phyloP scores from a whole-genome alignment of 2,888 invertebrate genomes.

The Campoplex capitator region DNA sequence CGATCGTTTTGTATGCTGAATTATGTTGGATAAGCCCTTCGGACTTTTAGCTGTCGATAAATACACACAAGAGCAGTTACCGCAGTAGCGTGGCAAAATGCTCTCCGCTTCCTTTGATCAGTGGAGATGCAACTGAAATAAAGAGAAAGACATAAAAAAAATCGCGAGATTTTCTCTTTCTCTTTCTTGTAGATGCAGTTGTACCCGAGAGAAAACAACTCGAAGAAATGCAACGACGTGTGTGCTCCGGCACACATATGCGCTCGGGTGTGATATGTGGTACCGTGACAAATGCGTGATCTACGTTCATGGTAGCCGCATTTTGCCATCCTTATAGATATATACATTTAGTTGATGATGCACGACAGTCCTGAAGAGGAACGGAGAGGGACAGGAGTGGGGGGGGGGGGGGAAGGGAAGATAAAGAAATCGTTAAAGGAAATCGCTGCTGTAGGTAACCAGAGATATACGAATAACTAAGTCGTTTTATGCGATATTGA shows the following conservation, averaged over 20 bases:
- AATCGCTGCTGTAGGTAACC: slow-evolving; percentile 62
- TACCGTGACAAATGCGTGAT: slow-evolving; percentile 78
- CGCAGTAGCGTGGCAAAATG: slow-evolving; percentile 39
- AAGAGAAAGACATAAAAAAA: slow-evolving; percentile 1
- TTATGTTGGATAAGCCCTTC: slow-evolving; percentile 26
- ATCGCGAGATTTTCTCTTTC: not conserved
- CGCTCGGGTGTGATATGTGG: slow-evolving; percentile 42
- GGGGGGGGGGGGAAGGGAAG: not conserved
- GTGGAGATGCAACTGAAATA: not conserved
- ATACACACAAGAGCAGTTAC: slow-evolving; percentile 30
- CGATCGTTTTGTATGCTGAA: slow-evolving; percentile 8
- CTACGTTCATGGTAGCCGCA: slow-evolving; percentile 74
- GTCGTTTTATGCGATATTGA: slow-evolving; percentile 34
- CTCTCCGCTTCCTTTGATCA: not conserved
- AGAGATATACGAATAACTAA: slow-evolving; percentile 34
- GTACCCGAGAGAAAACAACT: slow-evolving; percentile 6
- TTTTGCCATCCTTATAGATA: slow-evolving; percentile 39
- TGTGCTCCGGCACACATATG: slow-evolving; percentile 11
- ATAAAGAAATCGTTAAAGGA: slow-evolving; percentile 59
- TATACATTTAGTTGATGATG: slow-evolving; percentile 50
- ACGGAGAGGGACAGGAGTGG: not conserved
- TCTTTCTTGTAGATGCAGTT: slow-evolving; percentile 4
- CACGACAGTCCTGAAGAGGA: slow-evolving; percentile 14
- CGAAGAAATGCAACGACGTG: slow-evolving; percentile 25
- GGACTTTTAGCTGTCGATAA: slow-evolving; percentile 38